Evolutionary conservation across 2,888 invertebrate genomes (phyloP).

Genomic region (Cheilosia vernalis): DNA sequence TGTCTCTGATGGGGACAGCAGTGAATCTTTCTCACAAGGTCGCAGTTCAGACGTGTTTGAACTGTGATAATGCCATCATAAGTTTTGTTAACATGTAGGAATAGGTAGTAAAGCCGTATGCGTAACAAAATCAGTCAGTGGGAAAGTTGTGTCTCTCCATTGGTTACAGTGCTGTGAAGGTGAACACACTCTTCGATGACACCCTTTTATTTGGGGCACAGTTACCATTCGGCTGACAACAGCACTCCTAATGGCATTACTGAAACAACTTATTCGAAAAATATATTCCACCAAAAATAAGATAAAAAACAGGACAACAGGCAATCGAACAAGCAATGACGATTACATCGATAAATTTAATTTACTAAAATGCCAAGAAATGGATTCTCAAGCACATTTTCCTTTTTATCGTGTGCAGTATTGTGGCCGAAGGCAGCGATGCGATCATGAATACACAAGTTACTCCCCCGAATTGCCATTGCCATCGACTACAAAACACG

Average conservation of each 20-base stretch:
- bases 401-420: background rate
- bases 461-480: background rate
- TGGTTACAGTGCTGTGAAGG: background rate
- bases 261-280: too few relatives aligned
- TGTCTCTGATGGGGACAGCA: too few relatives aligned
- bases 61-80: background rate
- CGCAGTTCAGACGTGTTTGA: background rate
- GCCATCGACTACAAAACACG: background rate
- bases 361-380: slow-evolving; percentile 4
- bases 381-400: slow-evolving; percentile 8
- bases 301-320: too few relatives aligned
- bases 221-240: too few relatives aligned
- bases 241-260: too few relatives aligned
- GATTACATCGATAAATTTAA: slow-evolving; percentile 13
- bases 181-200: too few relatives aligned
- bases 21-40: too few relatives aligned
- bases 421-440: background rate
- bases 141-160: background rate
- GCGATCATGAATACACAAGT: background rate
- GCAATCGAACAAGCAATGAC: too few relatives aligned
- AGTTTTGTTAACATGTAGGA: background rate
- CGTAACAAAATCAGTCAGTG: background rate
- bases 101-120: too few relatives aligned
- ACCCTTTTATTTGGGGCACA: too few relatives aligned
- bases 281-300: too few relatives aligned